Evolutionary conservation across 1,140 invertebrate species (phyloP).

Genomic region (Hypothenemus hampei): DNA sequence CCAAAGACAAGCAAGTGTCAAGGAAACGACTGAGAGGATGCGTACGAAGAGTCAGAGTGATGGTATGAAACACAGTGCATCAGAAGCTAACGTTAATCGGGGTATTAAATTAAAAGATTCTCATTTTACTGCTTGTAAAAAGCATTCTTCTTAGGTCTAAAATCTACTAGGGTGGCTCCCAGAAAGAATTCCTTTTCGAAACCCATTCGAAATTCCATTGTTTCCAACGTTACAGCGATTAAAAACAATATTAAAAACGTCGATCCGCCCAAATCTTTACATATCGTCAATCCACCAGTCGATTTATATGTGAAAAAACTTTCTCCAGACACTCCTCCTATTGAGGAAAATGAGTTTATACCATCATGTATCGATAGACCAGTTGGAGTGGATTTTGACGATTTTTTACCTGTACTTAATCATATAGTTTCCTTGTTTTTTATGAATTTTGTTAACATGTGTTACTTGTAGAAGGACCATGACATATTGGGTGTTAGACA

Average conservation of each 20-base stretch:
- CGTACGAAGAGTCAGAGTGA: conserved; percentile 26
- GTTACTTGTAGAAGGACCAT: conserved; percentile 42
- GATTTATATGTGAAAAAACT: conserved; percentile 45
- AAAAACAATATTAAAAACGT: conserved; percentile 31
- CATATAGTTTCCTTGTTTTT: neutral
- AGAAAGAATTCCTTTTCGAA: conserved; percentile 43
- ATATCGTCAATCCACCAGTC: conserved; percentile 33
- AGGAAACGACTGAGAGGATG: conserved; percentile 37
- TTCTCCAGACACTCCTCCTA: conserved; percentile 38
- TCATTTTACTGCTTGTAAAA: neutral
- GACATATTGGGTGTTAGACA: conserved; percentile 40
- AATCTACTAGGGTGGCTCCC: conserved; percentile 31
- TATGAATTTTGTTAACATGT: neutral
- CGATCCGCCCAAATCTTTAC: conserved; percentile 24
- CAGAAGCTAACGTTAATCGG: conserved; percentile 42
- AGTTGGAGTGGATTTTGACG: conserved; percentile 71
- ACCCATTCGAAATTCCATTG: conserved; percentile 37
- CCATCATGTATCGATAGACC: conserved; percentile 66
- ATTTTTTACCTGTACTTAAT: conserved; percentile 71
- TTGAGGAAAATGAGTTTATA: conserved; percentile 57
- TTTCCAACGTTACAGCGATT: conserved; percentile 38
- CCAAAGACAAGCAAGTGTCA: conserved; percentile 42
- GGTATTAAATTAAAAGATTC: too few species aligned
- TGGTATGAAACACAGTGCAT: conserved; percentile 43
- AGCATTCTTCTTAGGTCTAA: conserved; percentile 15